Base-by-base conservation (phyloP, 1,140 invertebrate species). In the Rhysida immarginata region DNA sequence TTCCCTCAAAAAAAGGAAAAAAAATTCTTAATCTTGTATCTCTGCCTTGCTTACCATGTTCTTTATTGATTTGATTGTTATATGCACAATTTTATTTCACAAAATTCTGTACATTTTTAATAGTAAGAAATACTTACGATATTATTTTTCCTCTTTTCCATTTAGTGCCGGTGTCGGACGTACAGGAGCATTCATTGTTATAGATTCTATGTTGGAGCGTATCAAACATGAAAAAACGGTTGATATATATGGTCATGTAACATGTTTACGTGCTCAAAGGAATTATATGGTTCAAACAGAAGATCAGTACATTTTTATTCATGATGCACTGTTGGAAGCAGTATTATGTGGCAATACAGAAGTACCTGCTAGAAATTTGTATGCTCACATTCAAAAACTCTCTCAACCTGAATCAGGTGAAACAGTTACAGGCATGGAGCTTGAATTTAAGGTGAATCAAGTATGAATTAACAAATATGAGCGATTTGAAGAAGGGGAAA, bases 251-350 rank as follows among this genome's bases (percentile, higher is more conserved):
- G 96, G 95, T 2, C 94, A 97, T 74, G 95, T 99, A 2, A 99
- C 94, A 2, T 95, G 91, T 66, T 74, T 99, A 21, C 78, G 96
- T 55, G 89, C 94, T 13, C 96, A 99, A 70, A 79, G 96, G 52
- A 95, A 95, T 68, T 96, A 96, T 68, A 96, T 96, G 91, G 79
- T 81, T 26, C 74, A 71, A 71, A 99, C 96, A 0, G 96, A 99
- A 70, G 96, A 99, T 69, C 96, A 99, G 70, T 99, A 99, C 69
- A 93, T 99, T 55, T 99, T 99, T 73, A 98, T 99, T 60, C 94
- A 99, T 68, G 96, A 99, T 68, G 84, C 93, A 5, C 77, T 96
- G 1, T 73, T 98, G 8, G 96, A 99, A 71, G 94, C 94, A 1
- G 89, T 96, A 0, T 84, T 93, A 46, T 93, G 90, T 66, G 95